Evolutionary conservation across 2,888 invertebrate genomes (phyloP).

Genomic region (Sarcophaga carnaria): DNA sequence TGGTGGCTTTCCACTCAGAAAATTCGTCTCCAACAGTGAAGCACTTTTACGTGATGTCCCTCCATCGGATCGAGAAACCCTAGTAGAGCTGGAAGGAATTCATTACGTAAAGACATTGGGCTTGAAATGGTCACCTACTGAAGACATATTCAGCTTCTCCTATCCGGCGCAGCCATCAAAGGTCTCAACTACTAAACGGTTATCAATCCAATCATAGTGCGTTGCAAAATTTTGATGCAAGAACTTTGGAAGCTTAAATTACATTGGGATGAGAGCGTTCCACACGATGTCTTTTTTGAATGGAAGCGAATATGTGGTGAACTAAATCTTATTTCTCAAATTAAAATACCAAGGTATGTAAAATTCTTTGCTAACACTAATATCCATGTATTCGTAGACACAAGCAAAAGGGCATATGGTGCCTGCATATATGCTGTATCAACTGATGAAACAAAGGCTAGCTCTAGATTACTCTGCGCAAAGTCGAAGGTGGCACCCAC

Average conservation of each 20-base stretch:
- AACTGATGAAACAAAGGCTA: too few relatives aligned
- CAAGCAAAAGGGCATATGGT: too few relatives aligned
- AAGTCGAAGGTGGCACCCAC: conserved; percentile 33
- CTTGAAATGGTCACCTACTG: conserved; percentile 50
- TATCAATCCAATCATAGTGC: conserved; percentile 50
- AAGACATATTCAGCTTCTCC: conserved; percentile 45
- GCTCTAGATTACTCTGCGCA: too few relatives aligned
- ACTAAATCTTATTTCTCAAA: background rate
- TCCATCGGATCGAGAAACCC: too few relatives aligned
- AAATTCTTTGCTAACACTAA: too few relatives aligned
- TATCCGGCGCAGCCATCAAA: conserved; percentile 1
- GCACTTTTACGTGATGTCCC: background rate
- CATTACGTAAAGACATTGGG: conserved; percentile 55
- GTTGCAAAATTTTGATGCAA: conserved; percentile 61
- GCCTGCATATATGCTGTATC: too few relatives aligned
- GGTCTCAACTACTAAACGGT: conserved; percentile 44
- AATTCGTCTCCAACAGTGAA: conserved; percentile 63
- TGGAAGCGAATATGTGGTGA: conserved; percentile 22
- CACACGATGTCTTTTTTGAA: conserved; percentile 34
- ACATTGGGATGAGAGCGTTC: conserved; percentile 56
- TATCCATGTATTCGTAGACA: too few relatives aligned
- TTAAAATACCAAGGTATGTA: background rate
- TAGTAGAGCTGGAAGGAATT: too few relatives aligned
- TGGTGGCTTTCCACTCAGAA: conserved; percentile 63
- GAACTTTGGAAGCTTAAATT: conserved; percentile 54